Evolutionary conservation across 2,113 vertebrate species (phyloP).

Genomic region (Barnardius zonarius): DNA sequence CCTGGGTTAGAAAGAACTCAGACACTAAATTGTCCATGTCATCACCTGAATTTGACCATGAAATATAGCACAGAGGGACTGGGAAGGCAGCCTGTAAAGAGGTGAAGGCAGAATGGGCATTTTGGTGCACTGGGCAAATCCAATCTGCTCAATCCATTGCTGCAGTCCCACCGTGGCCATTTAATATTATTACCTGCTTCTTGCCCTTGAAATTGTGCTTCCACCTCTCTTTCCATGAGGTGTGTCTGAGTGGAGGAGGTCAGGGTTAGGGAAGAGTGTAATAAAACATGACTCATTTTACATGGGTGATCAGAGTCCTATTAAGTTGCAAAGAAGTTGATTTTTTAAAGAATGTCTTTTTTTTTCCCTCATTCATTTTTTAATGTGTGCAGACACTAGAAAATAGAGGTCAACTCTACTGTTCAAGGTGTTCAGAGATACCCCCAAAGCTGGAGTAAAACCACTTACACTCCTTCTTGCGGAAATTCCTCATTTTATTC

Average conservation of each 20-base stretch:
- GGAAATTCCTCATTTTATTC: constrained; percentile 22
- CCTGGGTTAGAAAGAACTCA: constrained; percentile 83
- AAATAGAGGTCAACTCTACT: not conserved
- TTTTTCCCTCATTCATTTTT: not conserved
- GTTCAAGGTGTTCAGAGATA: not conserved
- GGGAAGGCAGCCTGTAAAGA: constrained; percentile 73
- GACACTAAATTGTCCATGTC: constrained; percentile 91
- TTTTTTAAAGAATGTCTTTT: constrained; percentile 41
- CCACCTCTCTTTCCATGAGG: constrained; percentile 68
- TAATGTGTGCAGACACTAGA: not conserved
- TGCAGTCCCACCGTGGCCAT: constrained; percentile 76
- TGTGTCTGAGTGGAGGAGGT: constrained; percentile 57
- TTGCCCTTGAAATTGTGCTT: constrained; percentile 77
- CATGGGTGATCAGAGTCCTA: constrained; percentile 50
- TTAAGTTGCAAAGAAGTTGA: constrained; percentile 58
- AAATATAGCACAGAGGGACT: constrained; percentile 80
- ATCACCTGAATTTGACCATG: constrained; percentile 81
- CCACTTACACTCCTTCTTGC: not conserved
- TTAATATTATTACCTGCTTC: constrained; percentile 85
- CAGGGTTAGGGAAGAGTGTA: constrained; percentile 59
- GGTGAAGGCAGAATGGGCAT: constrained; percentile 64
- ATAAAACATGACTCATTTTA: constrained; percentile 66
- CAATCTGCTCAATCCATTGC: constrained; percentile 84
- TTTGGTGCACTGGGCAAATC: constrained; percentile 66
- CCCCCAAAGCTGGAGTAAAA: constrained; percentile 32